These are phyloP conservation scores for Urechis unicinctus DNA, from an alignment of 2,888 invertebrate species.

Conservation along the genomic window DNA sequence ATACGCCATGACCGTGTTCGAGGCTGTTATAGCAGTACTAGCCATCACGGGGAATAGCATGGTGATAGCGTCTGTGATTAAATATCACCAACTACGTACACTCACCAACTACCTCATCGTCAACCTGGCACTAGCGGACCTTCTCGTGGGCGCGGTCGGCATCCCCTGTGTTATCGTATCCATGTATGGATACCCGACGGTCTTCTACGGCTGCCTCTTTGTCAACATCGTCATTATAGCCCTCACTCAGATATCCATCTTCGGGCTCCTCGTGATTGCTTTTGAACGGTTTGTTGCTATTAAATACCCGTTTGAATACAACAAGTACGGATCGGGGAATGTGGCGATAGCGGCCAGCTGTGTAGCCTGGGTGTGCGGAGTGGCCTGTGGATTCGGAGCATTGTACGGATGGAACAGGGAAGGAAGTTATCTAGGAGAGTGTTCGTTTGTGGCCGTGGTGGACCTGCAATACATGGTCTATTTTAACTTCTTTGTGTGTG, in stretches of 20 bases:
- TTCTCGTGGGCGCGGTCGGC: slow-evolving; percentile 19
- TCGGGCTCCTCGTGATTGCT: slow-evolving; percentile 41
- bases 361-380: slow-evolving; percentile 32
- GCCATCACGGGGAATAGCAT: slow-evolving; percentile 15
- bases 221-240: slow-evolving; percentile 40
- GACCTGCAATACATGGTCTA: slow-evolving; percentile 46
- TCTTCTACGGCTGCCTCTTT: slow-evolving; percentile 23
- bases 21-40: slow-evolving; percentile 9
- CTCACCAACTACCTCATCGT: slow-evolving; percentile 19
- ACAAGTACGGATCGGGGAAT: slow-evolving; percentile 27
- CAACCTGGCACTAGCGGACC: slow-evolving; percentile 17
- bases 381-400: slow-evolving; percentile 38
- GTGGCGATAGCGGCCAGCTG: slow-evolving; percentile 26
- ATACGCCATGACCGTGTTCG: slow-evolving; percentile 5
- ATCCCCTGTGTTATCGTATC: slow-evolving; percentile 18
- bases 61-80: slow-evolving; percentile 12
- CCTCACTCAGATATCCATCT: slow-evolving; percentile 45
- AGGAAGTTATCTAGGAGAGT: slow-evolving; percentile 20
- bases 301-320: slow-evolving; percentile 38
- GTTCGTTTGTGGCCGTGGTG: slow-evolving; percentile 39
- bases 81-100: slow-evolving; percentile 9
- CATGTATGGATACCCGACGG: slow-evolving; percentile 6
- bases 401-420: slow-evolving; percentile 42
- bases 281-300: slow-evolving; percentile 44
- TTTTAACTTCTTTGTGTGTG: slow-evolving; percentile 44